These are phyloP conservation scores for Xenentodon cancila DNA, from an alignment of 2,797 vertebrate genomes.

Conservation along the genomic window DNA sequence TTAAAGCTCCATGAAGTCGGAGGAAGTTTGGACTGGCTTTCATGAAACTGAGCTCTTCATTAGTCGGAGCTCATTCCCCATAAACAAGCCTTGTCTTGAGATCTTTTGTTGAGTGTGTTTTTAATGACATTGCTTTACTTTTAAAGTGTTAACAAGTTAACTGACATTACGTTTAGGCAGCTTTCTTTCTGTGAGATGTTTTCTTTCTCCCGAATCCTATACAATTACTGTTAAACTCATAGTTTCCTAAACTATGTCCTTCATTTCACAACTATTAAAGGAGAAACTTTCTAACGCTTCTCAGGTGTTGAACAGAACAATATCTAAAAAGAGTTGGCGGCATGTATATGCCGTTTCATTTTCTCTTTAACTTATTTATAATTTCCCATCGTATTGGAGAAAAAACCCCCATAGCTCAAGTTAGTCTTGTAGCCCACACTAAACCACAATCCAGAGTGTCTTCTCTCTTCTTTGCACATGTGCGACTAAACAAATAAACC, in stretches of 20 bases:
- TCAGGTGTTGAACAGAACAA: too few species aligned
- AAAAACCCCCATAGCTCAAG: conserved; percentile 18
- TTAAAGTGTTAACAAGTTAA: conserved; percentile 3
- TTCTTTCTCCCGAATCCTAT: too few species aligned
- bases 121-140: not conserved
- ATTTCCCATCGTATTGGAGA: conserved; percentile 42
- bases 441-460: conserved; percentile 13
- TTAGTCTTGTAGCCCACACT: conserved; percentile 29
- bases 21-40: conserved; percentile 1
- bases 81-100: not conserved
- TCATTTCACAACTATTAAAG: too few species aligned
- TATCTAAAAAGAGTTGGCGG: too few species aligned
- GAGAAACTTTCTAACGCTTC: too few species aligned
- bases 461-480: conserved; percentile 26
- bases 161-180: not conserved
- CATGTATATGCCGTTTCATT: conserved; percentile 27
- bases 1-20: not conserved
- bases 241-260: too few species aligned
- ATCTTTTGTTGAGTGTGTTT: not conserved
- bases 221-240: too few species aligned
- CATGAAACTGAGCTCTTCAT: conserved; percentile 4
- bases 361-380: conserved; percentile 23
- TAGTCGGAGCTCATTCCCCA: conserved; percentile 4
- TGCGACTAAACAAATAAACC: conserved; percentile 42
- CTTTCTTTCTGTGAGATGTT: not conserved